Evolutionary conservation across 2,888 invertebrate species (phyloP).

Genomic region (Helicoverpa assulta): DNA sequence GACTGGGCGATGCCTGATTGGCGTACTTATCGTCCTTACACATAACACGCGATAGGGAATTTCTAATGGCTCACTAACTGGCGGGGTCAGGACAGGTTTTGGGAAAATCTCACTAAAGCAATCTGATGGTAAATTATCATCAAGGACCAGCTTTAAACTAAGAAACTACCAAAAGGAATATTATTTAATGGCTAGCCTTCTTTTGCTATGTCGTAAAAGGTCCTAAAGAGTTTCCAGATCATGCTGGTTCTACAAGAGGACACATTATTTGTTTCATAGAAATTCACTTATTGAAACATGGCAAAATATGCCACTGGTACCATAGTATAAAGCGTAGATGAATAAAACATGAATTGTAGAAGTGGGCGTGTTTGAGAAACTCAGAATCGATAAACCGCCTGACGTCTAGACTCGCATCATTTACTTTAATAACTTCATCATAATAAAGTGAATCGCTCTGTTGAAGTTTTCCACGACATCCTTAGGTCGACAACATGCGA

Average conservation of each 20-base stretch:
- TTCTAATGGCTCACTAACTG: conserved; percentile 11
- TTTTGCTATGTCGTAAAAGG: background rate
- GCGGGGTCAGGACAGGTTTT: background rate
- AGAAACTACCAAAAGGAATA: background rate
- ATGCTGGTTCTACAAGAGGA: background rate
- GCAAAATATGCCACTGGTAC: background rate
- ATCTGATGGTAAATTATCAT: background rate
- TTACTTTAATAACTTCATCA: conserved; percentile 39
- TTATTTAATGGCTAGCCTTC: too few relatives aligned
- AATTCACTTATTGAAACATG: background rate
- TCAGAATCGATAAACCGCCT: conserved; percentile 12
- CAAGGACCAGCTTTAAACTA: background rate
- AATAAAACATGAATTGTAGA: conserved; percentile 16
- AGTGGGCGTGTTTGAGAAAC: conserved; percentile 2
- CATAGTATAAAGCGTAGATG: background rate
- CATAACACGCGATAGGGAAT: conserved; percentile 42
- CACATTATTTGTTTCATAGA: background rate
- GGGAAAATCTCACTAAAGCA: background rate
- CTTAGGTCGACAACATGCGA: conserved; percentile 12
- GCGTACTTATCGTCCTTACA: conserved; percentile 45
- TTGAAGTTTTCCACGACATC: conserved; percentile 10
- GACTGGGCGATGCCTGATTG: conserved; percentile 40
- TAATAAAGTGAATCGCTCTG: conserved; percentile 27
- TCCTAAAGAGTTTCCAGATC: background rate
- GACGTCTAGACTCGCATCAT: conserved; percentile 39